Conservation (phyloP, 2,888 invertebrate species). For the Lampropteryx suffumata region DNA sequence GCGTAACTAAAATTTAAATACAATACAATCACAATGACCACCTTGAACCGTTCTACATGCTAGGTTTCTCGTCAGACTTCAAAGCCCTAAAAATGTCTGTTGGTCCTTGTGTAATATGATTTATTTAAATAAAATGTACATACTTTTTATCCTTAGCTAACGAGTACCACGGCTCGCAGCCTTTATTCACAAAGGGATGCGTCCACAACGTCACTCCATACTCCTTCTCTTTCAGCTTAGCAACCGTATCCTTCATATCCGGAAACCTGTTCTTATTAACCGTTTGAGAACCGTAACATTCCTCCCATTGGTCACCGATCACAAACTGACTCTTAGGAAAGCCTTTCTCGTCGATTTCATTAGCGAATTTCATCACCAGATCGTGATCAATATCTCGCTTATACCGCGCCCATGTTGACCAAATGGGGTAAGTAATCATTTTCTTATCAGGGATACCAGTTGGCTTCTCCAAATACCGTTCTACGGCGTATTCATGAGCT, state of each 20-base stretch:
- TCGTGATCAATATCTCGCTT: conserved; percentile 78
- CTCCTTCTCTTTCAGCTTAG: conserved; percentile 63
- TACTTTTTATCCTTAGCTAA: conserved; percentile 71
- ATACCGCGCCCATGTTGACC: conserved; percentile 87
- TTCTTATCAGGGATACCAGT: conserved; percentile 77
- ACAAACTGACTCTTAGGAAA: conserved; percentile 83
- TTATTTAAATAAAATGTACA: conserved; percentile 36
- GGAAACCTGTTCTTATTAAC: conserved; percentile 80
- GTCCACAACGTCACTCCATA: conserved; percentile 85
- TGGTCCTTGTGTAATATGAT: no score
- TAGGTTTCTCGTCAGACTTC: no score
- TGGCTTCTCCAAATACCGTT: conserved; percentile 84
- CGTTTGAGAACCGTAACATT: conserved; percentile 84
- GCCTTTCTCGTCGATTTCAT: conserved; percentile 72
- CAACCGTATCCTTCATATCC: conserved; percentile 75
- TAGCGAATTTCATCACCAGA: conserved; percentile 73
- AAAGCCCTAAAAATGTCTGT: no score
- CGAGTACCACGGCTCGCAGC: conserved; percentile 79
- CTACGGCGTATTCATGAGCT: conserved; percentile 84
- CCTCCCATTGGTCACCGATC: conserved; percentile 86
- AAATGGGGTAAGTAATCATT: conserved; percentile 84
- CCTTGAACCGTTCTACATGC: no score
- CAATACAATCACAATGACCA: no score
- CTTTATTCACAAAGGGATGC: conserved; percentile 85
- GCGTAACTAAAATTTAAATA: no score